phyloP scores from a whole-genome alignment of 2,797 vertebrate genomes.

The Avahi laniger region DNA sequence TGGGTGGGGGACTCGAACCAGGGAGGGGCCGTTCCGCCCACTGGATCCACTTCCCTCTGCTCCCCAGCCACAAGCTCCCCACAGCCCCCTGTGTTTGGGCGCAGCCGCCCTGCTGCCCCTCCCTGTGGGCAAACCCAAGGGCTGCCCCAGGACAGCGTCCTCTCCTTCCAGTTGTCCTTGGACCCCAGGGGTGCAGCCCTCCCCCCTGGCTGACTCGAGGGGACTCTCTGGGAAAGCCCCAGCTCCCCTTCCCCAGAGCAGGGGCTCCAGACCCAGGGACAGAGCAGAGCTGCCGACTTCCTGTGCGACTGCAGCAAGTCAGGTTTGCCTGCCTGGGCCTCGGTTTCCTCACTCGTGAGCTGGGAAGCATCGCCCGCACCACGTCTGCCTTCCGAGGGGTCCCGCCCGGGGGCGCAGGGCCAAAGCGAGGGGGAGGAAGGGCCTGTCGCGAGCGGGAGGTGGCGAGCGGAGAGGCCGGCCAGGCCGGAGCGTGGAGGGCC shows the following conservation, averaged over 20 bases:
- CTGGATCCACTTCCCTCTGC: neutral
- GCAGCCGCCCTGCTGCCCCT: neutral
- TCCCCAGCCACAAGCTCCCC: too few species aligned
- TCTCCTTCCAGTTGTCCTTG: neutral
- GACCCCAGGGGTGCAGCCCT: neutral
- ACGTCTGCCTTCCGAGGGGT: neutral
- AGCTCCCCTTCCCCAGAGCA: neutral
- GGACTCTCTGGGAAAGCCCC: neutral
- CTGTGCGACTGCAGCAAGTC: neutral
- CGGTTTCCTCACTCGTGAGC: neutral
- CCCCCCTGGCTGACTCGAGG: neutral
- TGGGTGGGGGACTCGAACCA: too few species aligned
- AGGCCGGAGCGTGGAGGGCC: neutral
- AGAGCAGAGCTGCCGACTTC: neutral
- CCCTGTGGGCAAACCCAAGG: neutral
- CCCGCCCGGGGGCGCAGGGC: fast-evolving
- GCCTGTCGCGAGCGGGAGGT: neutral
- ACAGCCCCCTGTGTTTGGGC: too few species aligned
- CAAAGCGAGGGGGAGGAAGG: neutral
- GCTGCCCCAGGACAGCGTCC: neutral
- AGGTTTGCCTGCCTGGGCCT: neutral
- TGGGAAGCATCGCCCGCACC: too few species aligned
- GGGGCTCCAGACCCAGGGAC: neutral
- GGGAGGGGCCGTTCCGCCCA: neutral
- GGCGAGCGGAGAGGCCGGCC: neutral